A percentile compares a stretch with the other conserved stretches of the same genome.
Evolutionary conservation across 2,113 vertebrate genomes (phyloP).

Genomic region (Corapipo altera): DNA sequence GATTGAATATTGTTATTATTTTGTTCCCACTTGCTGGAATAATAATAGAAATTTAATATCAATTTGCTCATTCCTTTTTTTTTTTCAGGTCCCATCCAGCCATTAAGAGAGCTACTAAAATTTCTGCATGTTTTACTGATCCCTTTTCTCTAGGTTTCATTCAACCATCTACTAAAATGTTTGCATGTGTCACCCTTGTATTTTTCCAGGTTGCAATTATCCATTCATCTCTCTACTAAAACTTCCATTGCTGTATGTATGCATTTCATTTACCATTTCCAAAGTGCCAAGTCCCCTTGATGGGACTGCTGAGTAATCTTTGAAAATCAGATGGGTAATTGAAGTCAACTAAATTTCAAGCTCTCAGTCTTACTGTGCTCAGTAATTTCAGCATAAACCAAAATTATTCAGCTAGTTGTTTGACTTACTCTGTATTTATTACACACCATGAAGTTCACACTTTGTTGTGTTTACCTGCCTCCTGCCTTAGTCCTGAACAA

Average conservation of each 20-base stretch:
- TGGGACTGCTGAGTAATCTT: background rate
- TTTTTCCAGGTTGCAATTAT: background rate
- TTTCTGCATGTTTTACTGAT: background rate
- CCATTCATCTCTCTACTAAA: background rate
- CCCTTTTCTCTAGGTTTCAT: constrained; percentile 9
- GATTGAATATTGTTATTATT: background rate
- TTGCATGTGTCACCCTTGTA: background rate
- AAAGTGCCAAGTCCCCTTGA: background rate
- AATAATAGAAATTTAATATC: background rate
- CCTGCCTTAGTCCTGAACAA: background rate
- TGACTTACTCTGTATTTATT: background rate
- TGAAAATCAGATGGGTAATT: background rate
- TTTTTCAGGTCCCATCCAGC: constrained; percentile 41
- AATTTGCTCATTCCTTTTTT: constrained; percentile 60
- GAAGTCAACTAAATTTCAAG: background rate
- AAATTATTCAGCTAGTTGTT: background rate
- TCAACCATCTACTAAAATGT: constrained; percentile 10
- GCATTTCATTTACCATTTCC: background rate
- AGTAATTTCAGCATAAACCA: background rate
- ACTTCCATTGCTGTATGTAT: background rate
- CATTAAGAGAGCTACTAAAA: background rate
- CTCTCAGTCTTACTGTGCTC: background rate
- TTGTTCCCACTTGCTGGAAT: background rate
- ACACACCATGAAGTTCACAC: background rate
- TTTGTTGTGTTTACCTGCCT: background rate